phyloP scores from a whole-genome alignment of 2,797 vertebrate genomes.

The Triplophysa yarkandensis region DNA sequence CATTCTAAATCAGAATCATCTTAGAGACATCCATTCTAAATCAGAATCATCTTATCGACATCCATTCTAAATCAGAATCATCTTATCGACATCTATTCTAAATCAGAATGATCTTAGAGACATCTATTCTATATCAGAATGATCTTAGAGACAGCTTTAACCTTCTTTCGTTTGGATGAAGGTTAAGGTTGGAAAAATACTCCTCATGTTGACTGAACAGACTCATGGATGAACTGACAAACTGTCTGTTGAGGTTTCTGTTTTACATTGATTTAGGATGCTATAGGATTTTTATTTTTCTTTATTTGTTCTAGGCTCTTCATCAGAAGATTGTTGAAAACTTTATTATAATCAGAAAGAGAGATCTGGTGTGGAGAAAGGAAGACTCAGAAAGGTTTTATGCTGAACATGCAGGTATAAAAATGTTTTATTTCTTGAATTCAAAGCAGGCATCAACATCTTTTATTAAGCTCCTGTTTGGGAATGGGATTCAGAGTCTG shows the following conservation, averaged over 20 bases:
- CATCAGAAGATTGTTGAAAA: constrained; percentile 85
- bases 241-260: not conserved
- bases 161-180: not conserved
- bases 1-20: too few species aligned
- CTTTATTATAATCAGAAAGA: constrained; percentile 83
- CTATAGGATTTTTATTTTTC: not conserved
- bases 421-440: not conserved
- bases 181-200: too few species aligned
- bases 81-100: too few species aligned
- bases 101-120: too few species aligned
- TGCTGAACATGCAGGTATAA: constrained; percentile 85
- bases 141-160: too few species aligned
- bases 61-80: too few species aligned
- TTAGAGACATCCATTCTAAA: too few species aligned
- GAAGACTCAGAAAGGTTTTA: constrained; percentile 88
- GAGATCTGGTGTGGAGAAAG: constrained; percentile 80
- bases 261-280: not conserved
- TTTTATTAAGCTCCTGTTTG: too few species aligned
- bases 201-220: not conserved
- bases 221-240: not conserved
- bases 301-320: constrained; percentile 79
- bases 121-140: too few species aligned
- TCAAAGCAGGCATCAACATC: too few species aligned
- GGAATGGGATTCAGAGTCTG: too few species aligned
- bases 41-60: too few species aligned